Evolutionary conservation across 92 coral and sea anemone species (phyloP).

Genomic region (Actinostola sp.): DNA sequence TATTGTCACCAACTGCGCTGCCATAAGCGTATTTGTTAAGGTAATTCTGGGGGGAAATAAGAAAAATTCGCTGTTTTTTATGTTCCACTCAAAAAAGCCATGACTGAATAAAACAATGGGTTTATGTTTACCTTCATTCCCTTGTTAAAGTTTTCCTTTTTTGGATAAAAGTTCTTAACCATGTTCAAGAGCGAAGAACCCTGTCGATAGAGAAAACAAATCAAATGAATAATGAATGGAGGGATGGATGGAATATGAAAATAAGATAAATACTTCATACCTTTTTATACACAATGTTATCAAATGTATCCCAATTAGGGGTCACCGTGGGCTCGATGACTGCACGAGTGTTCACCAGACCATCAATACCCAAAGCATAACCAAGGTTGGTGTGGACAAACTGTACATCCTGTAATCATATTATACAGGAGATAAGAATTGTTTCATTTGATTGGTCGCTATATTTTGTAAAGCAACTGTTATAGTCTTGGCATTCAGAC

Average conservation of each 20-base stretch:
- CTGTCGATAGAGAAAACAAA: slow-evolving; percentile 8
- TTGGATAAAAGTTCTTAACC: slow-evolving; percentile 55
- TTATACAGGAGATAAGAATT: no score
- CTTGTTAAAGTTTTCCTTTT: slow-evolving; percentile 44
- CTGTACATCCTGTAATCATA: slow-evolving; percentile 6
- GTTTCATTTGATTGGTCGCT: no score
- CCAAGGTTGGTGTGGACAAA: slow-evolving; percentile 42
- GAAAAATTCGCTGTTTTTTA: no score
- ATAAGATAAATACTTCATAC: not conserved
- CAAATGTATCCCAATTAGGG: slow-evolving; percentile 29
- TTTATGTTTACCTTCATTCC: slow-evolving; percentile 68
- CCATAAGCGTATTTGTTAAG: slow-evolving; percentile 64
- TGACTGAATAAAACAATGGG: no score
- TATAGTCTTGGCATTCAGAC: no score
- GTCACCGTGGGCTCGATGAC: slow-evolving; percentile 6
- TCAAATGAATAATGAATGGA: not conserved
- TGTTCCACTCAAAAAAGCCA: no score
- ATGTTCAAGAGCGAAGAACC: slow-evolving; percentile 83
- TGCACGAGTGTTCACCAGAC: slow-evolving; percentile 29
- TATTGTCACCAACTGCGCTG: slow-evolving; percentile 75
- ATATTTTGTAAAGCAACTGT: no score
- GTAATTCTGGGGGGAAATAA: slow-evolving; percentile 55
- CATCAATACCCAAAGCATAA: slow-evolving; percentile 33
- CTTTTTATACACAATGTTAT: slow-evolving; percentile 45
- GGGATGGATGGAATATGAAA: not conserved